A percentile compares a stretch with the other conserved stretches of the same genome.
Evolutionary conservation across 2,888 invertebrate species (phyloP).

Genomic region (Callinectes sapidus): DNA sequence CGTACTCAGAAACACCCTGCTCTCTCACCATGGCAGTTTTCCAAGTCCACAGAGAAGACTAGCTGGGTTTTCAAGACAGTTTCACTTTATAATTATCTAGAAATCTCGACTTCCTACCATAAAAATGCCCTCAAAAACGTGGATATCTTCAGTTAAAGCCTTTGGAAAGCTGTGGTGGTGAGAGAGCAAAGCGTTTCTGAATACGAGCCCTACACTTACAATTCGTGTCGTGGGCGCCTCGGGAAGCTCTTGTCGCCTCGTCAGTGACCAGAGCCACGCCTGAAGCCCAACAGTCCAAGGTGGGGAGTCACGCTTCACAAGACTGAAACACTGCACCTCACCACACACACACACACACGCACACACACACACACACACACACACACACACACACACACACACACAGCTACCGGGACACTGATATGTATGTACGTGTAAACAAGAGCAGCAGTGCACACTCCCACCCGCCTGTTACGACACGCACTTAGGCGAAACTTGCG

Average conservation of each 20-base stretch:
- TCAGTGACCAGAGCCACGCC: neutral
- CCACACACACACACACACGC: conserved; percentile 34
- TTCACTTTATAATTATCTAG: too few species aligned
- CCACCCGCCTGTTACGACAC: neutral
- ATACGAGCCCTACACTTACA: too few species aligned
- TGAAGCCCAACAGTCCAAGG: neutral
- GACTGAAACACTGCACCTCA: neutral
- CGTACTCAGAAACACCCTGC: too few species aligned
- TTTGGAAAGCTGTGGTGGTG: too few species aligned
- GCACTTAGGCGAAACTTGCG: too few species aligned
- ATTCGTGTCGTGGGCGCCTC: neutral
- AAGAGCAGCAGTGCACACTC: neutral
- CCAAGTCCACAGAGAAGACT: too few species aligned
- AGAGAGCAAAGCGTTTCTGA: too few species aligned
- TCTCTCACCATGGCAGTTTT: too few species aligned
- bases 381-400: conserved; percentile 3
- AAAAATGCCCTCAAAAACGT: too few species aligned
- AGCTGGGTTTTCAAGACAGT: too few species aligned
- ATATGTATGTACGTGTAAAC: conserved; percentile 15
- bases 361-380: conserved; percentile 20
- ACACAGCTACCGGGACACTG: neutral
- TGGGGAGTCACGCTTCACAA: neutral
- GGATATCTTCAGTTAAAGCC: too few species aligned
- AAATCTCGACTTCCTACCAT: too few species aligned
- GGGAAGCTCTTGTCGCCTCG: neutral